These are phyloP conservation scores for Sylvia borin DNA, from an alignment of 2,797 vertebrate species.

Conservation along the genomic window DNA sequence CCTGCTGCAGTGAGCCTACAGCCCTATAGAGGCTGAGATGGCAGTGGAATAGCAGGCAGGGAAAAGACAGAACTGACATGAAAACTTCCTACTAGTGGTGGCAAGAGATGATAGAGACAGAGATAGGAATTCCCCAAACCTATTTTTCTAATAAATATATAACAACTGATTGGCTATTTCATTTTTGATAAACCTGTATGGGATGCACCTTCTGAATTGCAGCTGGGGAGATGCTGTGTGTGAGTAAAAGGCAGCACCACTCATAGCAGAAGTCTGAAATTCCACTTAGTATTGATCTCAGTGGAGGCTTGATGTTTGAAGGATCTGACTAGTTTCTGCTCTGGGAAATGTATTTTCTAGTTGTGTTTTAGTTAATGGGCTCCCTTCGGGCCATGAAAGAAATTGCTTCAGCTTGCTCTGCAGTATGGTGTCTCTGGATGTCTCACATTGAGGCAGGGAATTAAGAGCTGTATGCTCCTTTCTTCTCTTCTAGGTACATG, in stretches of 20 bases:
- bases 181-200: background rate
- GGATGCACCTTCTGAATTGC: background rate
- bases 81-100: background rate
- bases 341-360: background rate
- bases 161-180: background rate
- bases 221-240: background rate
- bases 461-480: background rate
- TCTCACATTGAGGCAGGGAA: background rate
- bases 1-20: background rate
- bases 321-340: background rate
- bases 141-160: background rate
- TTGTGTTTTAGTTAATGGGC: background rate
- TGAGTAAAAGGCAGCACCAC: background rate
- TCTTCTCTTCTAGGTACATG: background rate
- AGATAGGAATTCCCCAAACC: background rate
- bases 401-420: background rate
- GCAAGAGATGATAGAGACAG: background rate
- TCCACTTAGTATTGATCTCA: background rate
- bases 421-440: background rate
- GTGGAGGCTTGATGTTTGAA: fast-evolving
- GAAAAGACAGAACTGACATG: background rate
- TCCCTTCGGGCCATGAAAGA: background rate
- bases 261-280: background rate
- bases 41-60: background rate
- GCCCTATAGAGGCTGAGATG: background rate